Base-by-base conservation (phyloP, 2,113 vertebrate genomes). In the Callaeas wilsoni region DNA sequence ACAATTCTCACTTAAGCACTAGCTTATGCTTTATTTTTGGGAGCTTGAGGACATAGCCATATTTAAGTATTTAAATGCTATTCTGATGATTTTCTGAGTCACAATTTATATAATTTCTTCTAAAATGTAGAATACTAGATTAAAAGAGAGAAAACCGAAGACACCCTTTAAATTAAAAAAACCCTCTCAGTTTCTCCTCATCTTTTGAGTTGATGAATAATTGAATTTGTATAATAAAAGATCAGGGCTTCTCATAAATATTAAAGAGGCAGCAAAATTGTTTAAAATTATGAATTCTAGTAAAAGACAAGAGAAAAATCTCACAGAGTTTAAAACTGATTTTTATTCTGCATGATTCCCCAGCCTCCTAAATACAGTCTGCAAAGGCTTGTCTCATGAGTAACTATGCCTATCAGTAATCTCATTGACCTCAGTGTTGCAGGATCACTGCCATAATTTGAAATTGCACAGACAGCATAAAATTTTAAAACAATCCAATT, bases 401-500 rank as follows among this genome's bases (percentile, higher is more conserved):
- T 60, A 90, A 68, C 39, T 73, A 70, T 12, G 37, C 12, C 1
- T 44, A 67, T 74, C 53, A 81, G 64, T 57, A 87, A 90, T 92
- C 42, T 84, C 42, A 83, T 22, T 87, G 88, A 94, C 83, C 86
- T 81, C 84, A 41, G 2, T 27, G 44, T 39, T 68, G 53, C n/a
- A 82, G 46, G 70, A 86, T 74, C 63, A 26, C 37, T 84, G 60
- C 39, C 56, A 65, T 47, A 76, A 84, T 91, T 89, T 87, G 84
- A 88, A 93, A 96, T 33, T 78, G 52, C 50, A 89, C 33, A 77
- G 59, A 80, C 35, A 93, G 75, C 64, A 87, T 41, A 85, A 89
- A 93, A 75, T 33, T 84, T 94, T 67, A 41, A 88, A 96, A 52
- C 88, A 93, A 83, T 53, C 57, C 46, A 89, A 63, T 92, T 92